Evolutionary conservation across 2,888 invertebrate genomes (phyloP), one percentile per base, ranked within the genome.

Genomic region (Ormia ochracea): DNA sequence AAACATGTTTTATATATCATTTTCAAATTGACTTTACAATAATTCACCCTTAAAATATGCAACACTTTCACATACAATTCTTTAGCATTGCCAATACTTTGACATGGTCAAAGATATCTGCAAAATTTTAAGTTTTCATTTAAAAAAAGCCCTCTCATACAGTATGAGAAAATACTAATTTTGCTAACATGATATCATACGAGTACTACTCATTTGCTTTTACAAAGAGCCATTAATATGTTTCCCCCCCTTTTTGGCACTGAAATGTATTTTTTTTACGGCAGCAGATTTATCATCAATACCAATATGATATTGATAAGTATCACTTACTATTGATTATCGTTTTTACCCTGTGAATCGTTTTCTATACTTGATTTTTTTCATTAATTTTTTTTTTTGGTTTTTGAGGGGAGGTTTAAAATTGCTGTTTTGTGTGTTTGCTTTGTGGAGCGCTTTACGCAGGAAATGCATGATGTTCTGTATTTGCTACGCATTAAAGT

Each of bases 401-500:
- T 3, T n/a, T 17, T 52, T 28, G 21, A 1, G 26, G 23, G 65
- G 70, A 38, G 56, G 17, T 26, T 17, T 31, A 9, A 12, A 10
- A 31, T 5, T 54, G 43, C 7, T 58, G 10, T 6, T 9, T 5
- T 12, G n/a, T 19, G 3, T 14, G 6, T 48, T 21, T 17, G 17
- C 7, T 14, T 5, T 4, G 14, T n/a, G 52, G 36, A 48, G 56
- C 50, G 48, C 12, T 5, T 50, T 28, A 48, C 19, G 38, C 48
- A 66, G 80, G 80, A 80, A 73, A 76, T 80, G 80, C 80, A 80
- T 72, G 80, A 76, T 80, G 72, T 73, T 81, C 73, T 74, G 65
- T 74, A 81, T 78, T 81, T 77, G 75, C 70, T 82, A 82, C 80
- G 80, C 82, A 81, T 82, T 81, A 69, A 75, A 79, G 72, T 82